Evolutionary conservation across 2,113 vertebrate species (phyloP).

Genomic region (Mungos mungo): DNA sequence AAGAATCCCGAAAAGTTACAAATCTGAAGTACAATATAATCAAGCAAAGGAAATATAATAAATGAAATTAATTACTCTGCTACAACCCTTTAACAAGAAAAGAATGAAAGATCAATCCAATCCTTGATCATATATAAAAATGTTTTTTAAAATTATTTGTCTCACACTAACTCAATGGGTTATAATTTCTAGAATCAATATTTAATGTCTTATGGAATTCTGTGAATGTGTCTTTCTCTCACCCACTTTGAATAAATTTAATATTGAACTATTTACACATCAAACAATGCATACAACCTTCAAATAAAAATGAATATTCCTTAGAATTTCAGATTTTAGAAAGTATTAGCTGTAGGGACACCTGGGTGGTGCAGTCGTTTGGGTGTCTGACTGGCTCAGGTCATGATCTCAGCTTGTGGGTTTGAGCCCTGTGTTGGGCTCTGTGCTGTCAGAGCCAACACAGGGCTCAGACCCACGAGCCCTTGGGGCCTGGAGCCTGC

Average conservation of each 20-base stretch:
- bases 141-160: not conserved
- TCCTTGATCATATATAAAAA: not conserved
- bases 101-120: not conserved
- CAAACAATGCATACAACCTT: not conserved
- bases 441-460: too few species aligned
- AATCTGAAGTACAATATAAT: not conserved
- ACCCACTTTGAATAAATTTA: not conserved
- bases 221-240: not conserved
- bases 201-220: not conserved
- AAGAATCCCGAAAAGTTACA: not conserved
- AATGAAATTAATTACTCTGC: not conserved
- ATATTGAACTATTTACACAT: not conserved
- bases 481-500: too few species aligned
- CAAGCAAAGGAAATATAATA: not conserved
- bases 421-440: too few species aligned
- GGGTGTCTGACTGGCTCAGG: too few species aligned
- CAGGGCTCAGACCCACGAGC: too few species aligned
- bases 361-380: too few species aligned
- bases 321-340: not conserved
- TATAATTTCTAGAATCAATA: not conserved
- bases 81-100: not conserved
- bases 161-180: not conserved
- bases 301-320: not conserved
- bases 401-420: too few species aligned
- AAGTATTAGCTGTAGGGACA: not conserved